Evolutionary conservation across 2,888 invertebrate genomes (phyloP), one percentile per base, ranked within the genome.

Genomic region (Yponomeuta malinellus): DNA sequence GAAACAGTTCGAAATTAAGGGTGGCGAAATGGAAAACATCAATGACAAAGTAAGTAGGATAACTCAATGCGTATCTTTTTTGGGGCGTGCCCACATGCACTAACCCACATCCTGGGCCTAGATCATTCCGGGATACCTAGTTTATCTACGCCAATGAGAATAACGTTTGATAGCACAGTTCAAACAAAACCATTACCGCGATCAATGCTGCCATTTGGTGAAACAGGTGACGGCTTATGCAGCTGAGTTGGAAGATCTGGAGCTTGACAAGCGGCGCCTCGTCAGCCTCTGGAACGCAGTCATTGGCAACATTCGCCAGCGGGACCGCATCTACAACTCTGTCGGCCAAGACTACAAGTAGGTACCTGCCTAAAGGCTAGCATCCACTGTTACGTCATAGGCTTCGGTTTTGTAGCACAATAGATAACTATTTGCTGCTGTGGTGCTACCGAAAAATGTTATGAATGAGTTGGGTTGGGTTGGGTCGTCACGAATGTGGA

Each of bases 221-320:
- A 9, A 29, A 12, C 89, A 94, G 81, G 93, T 95, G 48, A 93
- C 95, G 0, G 93, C 95, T 73, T 95, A 95, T n/a, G 95, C 95
- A 73, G 94, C 95, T 0, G 96, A 96, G 78, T 86, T 96, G 33
- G 95, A 96, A 79, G 95, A 94, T 33, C 80, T 96, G 69, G 94
- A 95, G 76, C 87, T 93, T 69, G 96, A 96, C 76, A 94, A 96
- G 73, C 94, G 94, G 63, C 94, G 94, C 5, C 87, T 96, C 29
- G 92, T 95, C 74, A 94, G 94, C 76, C 93, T 95, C 8, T 97
- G 96, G 96, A 95, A 95, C 79, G 94, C 95, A 15, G 95, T 96
- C 64, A 92, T 97, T 2, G 89, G 94, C 12, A 95, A 95, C 72
- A 95, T 96, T 73, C 92, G 93, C 33, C 94, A 95, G 72, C 85